Evolutionary conservation across 2,113 vertebrate species (phyloP), one percentile per base, ranked within the genome.

Genomic region (Toxostoma redivivum): DNA sequence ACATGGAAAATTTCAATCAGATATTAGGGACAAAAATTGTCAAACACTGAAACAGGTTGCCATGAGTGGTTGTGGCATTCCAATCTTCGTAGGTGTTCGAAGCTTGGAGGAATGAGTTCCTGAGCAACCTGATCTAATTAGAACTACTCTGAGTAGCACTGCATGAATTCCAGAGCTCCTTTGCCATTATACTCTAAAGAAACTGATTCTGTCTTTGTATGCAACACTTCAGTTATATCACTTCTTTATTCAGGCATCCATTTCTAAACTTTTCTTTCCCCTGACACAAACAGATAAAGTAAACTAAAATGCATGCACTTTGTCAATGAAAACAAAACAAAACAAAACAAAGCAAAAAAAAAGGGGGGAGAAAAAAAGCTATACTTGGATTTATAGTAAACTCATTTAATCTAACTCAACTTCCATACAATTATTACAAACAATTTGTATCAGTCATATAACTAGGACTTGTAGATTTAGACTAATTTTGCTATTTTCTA

Each of bases 371-470:
- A 44, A 45, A 30, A 2, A 72, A 94, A 65, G 51, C 24, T 91
- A 25, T 51, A 95, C 93, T 83, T 92, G 37, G 12, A 88, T 74
- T 90, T 70, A 67, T 20, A 12, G 53, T 47, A 95, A 95, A 96
- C 42, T 86, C 50, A 73, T 74, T 42, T 86, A 90, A 89, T 88
- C 56, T 47, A 80, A 64, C 5, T 72, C 83, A 53, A 95, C 45
- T 96, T 73, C 62, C 51, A 96, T 78, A 95, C 91, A 94, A 97
- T 86, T 77, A 83, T 91, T 96, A 94, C 11, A 66, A 74, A 78
- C 65, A 66, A 87, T 80, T 82, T 11, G 1, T 83, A 93, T 31
- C 66, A 85, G 19, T 92, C 82, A 85, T 60, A 86, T 50, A 72
- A 92, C 53, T 25, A 72, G 30, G 27, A 42, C 47, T 73, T 37